Conservation (phyloP, 1,140 invertebrate genomes). For the Dendrolimus punctatus region DNA sequence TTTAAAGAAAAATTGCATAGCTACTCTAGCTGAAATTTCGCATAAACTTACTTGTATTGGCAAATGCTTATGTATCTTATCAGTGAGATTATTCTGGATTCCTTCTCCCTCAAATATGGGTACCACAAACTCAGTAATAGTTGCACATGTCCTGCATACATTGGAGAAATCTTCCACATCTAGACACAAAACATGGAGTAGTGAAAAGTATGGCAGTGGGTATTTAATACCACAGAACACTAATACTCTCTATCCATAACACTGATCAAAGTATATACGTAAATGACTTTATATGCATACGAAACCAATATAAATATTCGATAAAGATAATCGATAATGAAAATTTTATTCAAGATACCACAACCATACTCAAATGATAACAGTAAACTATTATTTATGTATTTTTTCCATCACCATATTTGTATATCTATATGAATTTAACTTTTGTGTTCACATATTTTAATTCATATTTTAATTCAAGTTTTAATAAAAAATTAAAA, state of each 20-base stretch:
- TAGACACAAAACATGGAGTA: constrained; percentile 14
- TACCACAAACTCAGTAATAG: constrained; percentile 62
- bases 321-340: no score
- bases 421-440: no score
- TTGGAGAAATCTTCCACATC: constrained; percentile 36
- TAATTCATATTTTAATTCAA: background rate
- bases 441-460: no score
- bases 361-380: no score
- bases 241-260: no score
- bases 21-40: background rate
- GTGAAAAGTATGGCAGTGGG: background rate
- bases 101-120: constrained; percentile 74
- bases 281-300: no score
- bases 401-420: no score
- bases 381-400: no score
- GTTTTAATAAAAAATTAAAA: constrained; percentile 1
- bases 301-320: no score
- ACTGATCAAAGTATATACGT: no score
- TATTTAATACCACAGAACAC: background rate
- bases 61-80: constrained; percentile 74
- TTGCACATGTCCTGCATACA: constrained; percentile 74
- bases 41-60: constrained; percentile 68
- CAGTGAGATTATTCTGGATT: constrained; percentile 65
- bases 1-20: no score
- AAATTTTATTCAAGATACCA: no score